Conservation (phyloP, 2,113 vertebrate genomes). For the Brachionichthys hirsutus region DNA sequence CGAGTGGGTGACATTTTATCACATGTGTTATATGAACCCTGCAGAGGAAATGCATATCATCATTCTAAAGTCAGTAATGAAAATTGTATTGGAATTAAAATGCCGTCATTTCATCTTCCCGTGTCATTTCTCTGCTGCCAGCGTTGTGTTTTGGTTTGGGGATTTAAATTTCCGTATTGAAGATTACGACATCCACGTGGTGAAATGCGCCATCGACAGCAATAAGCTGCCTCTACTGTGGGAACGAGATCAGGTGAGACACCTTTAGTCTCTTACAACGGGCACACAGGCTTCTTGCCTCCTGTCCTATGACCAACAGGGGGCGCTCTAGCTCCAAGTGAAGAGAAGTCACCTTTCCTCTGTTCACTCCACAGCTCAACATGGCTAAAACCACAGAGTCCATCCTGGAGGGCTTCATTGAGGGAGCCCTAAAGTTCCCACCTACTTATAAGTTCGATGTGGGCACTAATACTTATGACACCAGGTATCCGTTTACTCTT, state of each 20-base stretch:
- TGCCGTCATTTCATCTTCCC: not conserved
- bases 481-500: slow-evolving; percentile 79
- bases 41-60: not conserved
- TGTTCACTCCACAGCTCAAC: slow-evolving; percentile 83
- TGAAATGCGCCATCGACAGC: slow-evolving; percentile 93
- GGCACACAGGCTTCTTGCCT: too few species aligned
- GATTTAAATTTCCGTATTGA: slow-evolving; percentile 98
- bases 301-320: slow-evolving; percentile 40
- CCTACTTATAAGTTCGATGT: slow-evolving; percentile 98
- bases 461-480: slow-evolving; percentile 95
- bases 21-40: not conserved
- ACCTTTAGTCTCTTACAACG: not conserved
- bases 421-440: slow-evolving; percentile 90
- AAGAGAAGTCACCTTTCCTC: not conserved
- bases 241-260: slow-evolving; percentile 96
- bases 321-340: slow-evolving; percentile 13
- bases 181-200: slow-evolving; percentile 92
- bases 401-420: slow-evolving; percentile 91
- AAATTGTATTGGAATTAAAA: not conserved
- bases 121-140: slow-evolving; percentile 49
- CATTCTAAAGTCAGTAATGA: not conserved
- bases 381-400: slow-evolving; percentile 90
- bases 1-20: slow-evolving; percentile 79
- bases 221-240: slow-evolving; percentile 90
- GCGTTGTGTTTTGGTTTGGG: slow-evolving; percentile 97